Conservation (phyloP, 2,113 vertebrate genomes). For the Bostrychus sinensis region DNA sequence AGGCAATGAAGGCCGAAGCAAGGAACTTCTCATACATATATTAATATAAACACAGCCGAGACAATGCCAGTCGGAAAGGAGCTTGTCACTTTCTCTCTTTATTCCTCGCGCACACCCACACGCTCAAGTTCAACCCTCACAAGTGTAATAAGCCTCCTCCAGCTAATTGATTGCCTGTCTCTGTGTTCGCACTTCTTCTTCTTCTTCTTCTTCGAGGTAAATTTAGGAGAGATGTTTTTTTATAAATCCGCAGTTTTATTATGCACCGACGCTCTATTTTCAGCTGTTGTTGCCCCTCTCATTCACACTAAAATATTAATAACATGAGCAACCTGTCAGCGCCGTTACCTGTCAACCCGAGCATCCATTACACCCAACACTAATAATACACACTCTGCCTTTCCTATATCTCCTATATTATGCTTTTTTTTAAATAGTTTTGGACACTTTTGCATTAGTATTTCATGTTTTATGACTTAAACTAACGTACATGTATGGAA, state of each 20-base stretch:
- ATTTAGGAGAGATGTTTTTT: conserved; percentile 36
- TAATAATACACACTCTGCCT: too few species aligned
- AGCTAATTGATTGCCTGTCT: conserved; percentile 42
- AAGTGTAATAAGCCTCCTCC: conserved; percentile 15
- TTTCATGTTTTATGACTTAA: too few species aligned
- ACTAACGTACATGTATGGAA: too few species aligned
- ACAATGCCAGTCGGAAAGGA: conserved; percentile 22
- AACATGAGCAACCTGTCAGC: conserved; percentile 21
- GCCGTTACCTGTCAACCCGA: conserved; percentile 19
- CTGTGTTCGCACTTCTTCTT: conserved; percentile 9
- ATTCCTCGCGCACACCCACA: background rate
- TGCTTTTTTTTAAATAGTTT: too few species aligned
- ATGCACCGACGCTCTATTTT: conserved; percentile 43
- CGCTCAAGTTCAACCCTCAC: background rate
- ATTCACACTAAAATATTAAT: conserved; percentile 54
- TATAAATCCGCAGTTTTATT: conserved; percentile 21
- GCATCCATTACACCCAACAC: background rate
- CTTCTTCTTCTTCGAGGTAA: conserved; percentile 14
- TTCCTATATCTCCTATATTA: too few species aligned
- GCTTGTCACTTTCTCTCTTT: conserved; percentile 30
- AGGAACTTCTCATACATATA: conserved; percentile 55
- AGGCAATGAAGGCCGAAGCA: conserved; percentile 43
- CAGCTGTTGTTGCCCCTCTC: conserved; percentile 35
- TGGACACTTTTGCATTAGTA: too few species aligned
- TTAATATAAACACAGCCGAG: conserved; percentile 44